These are phyloP conservation scores for Catocala nupta DNA, from an alignment of 2,888 invertebrate species.

Conservation along the genomic window DNA sequence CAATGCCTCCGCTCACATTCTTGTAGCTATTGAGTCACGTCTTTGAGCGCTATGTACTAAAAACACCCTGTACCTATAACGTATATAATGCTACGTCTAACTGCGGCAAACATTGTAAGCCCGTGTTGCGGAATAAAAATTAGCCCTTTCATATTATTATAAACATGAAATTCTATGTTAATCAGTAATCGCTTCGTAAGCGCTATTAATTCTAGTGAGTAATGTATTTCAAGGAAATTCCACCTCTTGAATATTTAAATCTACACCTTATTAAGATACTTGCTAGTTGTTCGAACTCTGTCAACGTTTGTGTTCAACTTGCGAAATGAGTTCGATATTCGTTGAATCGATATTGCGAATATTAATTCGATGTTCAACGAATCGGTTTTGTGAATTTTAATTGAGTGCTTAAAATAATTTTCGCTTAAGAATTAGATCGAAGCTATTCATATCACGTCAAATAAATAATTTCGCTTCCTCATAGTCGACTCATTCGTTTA, in stretches of 20 bases:
- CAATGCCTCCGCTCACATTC: conserved; percentile 71
- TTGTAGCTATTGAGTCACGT: conserved; percentile 69
- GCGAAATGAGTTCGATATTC: conserved; percentile 1
- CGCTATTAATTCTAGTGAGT: conserved; percentile 11
- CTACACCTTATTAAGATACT: no score
- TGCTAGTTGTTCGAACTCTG: not conserved
- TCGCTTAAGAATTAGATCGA: not conserved
- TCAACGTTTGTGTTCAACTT: not conserved
- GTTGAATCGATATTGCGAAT: not conserved
- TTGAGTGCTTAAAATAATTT: conserved; percentile 2
- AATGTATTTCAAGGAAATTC: conserved; percentile 14
- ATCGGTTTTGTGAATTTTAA: conserved; percentile 4
- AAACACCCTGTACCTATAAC: conserved; percentile 51
- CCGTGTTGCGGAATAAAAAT: conserved; percentile 36
- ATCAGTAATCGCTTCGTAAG: conserved; percentile 15
- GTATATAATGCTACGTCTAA: conserved; percentile 29
- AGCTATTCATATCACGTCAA: conserved; percentile 34
- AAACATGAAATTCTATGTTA: conserved; percentile 17
- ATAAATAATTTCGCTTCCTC: conserved; percentile 15
- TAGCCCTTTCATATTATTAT: conserved; percentile 23
- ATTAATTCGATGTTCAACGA: conserved; percentile 3
- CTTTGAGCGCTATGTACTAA: conserved; percentile 57
- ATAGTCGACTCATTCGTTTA: conserved; percentile 7
- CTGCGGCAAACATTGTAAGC: conserved; percentile 41
- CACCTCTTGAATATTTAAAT: conserved; percentile 13